Conservation (phyloP, 2,113 vertebrate species). For the Malurus elegans region DNA sequence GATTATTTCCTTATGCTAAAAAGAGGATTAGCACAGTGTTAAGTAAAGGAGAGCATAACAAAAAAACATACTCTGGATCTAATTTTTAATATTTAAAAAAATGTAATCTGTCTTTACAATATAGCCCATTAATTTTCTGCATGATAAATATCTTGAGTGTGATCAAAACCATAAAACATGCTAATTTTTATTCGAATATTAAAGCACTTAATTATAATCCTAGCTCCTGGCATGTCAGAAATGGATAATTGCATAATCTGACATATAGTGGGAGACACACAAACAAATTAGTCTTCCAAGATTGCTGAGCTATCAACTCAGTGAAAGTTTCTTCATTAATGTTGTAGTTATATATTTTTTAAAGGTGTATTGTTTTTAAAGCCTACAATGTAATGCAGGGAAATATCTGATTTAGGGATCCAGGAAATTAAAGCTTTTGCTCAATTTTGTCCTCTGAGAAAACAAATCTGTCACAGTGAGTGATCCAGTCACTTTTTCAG, state of each 20-base stretch:
- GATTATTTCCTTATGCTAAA: not conserved
- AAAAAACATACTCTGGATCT: not conserved
- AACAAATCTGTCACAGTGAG: not conserved
- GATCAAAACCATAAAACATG: not conserved
- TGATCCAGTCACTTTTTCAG: not conserved
- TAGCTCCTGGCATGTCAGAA: not conserved
- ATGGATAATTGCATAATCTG: not conserved
- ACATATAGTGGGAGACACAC: not conserved
- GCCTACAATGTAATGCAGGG: not conserved
- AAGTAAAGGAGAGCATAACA: not conserved
- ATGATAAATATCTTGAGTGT: not conserved
- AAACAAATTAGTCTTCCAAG: not conserved
- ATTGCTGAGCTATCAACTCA: not conserved
- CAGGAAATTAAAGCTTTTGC: not conserved
- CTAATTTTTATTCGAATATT: not conserved
- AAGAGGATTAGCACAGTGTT: not conserved
- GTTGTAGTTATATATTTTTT: not conserved
- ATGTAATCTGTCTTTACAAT: not conserved
- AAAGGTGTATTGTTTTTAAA: not conserved
- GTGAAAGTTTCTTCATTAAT: not conserved
- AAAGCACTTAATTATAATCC: not conserved
- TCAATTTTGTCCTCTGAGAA: not conserved
- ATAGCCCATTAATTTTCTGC: not conserved
- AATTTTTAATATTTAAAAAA: not conserved
- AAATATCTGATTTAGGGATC: not conserved